Percentiles rank a stretch among this genome's conserved stretches.
These are phyloP conservation scores for Oryzias dopingdopingensis DNA, from an alignment of 2,797 vertebrate genomes.

Conservation along the genomic window DNA sequence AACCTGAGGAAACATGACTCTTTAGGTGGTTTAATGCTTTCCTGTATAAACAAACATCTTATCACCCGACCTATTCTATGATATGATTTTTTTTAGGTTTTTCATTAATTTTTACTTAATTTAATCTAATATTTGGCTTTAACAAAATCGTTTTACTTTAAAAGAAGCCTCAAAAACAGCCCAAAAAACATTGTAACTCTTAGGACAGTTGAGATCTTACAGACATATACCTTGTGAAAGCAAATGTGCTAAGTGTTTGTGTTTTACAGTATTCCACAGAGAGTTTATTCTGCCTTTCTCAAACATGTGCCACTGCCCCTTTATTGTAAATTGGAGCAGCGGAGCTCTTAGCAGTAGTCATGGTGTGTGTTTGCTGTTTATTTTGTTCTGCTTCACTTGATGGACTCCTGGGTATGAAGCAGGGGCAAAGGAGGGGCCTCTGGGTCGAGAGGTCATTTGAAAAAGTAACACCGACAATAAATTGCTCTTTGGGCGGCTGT, in stretches of 20 bases:
- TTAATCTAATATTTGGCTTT: too few relatives aligned
- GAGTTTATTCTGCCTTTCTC: conserved; percentile 5
- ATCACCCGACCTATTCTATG: conserved; percentile 7
- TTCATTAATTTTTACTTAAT: neutral
- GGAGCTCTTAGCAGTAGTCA: conserved; percentile 34
- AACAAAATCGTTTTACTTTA: too few relatives aligned
- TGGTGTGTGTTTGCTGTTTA: conserved; percentile 53
- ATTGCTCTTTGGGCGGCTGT: conserved; percentile 21
- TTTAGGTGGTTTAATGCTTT: conserved; percentile 23
- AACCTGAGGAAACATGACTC: conserved; percentile 42
- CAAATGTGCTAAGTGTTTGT: neutral
- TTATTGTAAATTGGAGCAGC: conserved; percentile 37
- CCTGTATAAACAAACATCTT: conserved; percentile 21
- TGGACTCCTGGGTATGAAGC: conserved; percentile 16
- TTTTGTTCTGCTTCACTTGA: conserved; percentile 50
- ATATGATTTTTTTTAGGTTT: neutral
- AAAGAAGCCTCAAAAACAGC: too few relatives aligned
- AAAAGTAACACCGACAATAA: conserved; percentile 24
- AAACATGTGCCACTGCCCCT: conserved; percentile 13
- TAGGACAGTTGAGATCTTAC: conserved; percentile 19
- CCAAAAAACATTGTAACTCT: neutral
- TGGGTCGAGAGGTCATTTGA: conserved; percentile 54
- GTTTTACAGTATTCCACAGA: conserved; percentile 4
- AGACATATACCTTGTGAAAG: conserved; percentile 24
- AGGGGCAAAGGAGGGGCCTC: neutral